phyloP scores from a whole-genome alignment of 2,113 vertebrate genomes.

The Sceloporus tristichus region DNA sequence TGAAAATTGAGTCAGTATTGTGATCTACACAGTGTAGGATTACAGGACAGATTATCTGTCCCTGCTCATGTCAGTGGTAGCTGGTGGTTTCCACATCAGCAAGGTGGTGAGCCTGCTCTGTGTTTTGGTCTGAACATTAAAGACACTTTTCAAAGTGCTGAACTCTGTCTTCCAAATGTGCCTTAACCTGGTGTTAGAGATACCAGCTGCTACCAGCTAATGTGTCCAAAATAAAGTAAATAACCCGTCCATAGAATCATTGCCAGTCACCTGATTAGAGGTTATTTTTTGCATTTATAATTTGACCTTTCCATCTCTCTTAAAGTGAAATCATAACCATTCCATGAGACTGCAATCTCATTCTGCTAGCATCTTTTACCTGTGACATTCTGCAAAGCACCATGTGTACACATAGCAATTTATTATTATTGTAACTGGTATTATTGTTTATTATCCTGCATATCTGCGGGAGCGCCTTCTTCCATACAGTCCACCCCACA shows the following conservation, averaged over 20 bases:
- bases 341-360: slow-evolving; percentile 20
- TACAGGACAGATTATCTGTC: neutral
- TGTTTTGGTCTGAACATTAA: too few species aligned
- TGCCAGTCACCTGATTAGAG: slow-evolving; percentile 44
- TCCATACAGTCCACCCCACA: too few species aligned
- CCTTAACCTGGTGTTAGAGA: too few species aligned
- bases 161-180: too few species aligned
- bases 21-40: neutral
- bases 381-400: neutral
- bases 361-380: neutral
- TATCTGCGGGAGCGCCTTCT: too few species aligned
- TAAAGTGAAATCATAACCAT: slow-evolving; percentile 37
- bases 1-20: neutral
- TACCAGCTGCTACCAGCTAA: neutral
- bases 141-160: too few species aligned
- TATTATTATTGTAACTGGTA: neutral
- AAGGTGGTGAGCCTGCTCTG: too few species aligned
- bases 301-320: slow-evolving; percentile 46
- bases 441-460: neutral
- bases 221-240: slow-evolving; percentile 26
- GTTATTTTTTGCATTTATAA: slow-evolving; percentile 53
- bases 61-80: too few species aligned
- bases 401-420: neutral
- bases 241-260: slow-evolving; percentile 21
- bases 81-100: too few species aligned